Evolutionary conservation across 1,140 invertebrate genomes (phyloP).

Genomic region (Hetaerina americana): DNA sequence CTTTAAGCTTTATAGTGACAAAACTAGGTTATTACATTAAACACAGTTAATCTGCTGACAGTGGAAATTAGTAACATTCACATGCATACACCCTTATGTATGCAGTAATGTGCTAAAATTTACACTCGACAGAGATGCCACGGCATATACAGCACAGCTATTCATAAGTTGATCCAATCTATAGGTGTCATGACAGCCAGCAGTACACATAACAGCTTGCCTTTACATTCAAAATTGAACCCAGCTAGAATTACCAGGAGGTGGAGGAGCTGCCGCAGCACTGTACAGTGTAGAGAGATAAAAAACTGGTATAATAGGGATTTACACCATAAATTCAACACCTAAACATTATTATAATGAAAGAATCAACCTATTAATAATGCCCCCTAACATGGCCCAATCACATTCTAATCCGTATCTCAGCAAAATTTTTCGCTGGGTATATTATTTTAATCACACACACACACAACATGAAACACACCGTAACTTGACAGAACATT

Average conservation of each 20-base stretch:
- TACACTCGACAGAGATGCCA: not conserved
- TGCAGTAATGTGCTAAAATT: not conserved
- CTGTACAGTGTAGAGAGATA: no score
- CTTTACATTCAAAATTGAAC: conserved; percentile 18
- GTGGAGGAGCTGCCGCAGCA: no score
- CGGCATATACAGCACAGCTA: not conserved
- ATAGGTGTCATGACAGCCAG: not conserved
- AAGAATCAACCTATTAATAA: no score
- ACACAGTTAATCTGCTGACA: not conserved
- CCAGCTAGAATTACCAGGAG: conserved; percentile 14
- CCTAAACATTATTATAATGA: no score
- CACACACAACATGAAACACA: no score
- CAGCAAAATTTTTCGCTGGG: no score
- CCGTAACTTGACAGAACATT: no score
- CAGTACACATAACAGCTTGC: not conserved
- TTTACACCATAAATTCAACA: no score
- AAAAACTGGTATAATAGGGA: no score
- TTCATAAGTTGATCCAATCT: not conserved
- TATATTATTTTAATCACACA: no score
- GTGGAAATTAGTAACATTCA: not conserved
- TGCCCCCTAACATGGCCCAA: no score
- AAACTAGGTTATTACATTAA: not conserved
- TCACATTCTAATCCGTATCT: no score
- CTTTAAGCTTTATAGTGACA: not conserved
- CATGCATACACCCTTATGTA: not conserved